These are phyloP conservation scores for Chamaetylas fuelleborni DNA, from an alignment of 2,113 vertebrate species.

Conservation along the genomic window DNA sequence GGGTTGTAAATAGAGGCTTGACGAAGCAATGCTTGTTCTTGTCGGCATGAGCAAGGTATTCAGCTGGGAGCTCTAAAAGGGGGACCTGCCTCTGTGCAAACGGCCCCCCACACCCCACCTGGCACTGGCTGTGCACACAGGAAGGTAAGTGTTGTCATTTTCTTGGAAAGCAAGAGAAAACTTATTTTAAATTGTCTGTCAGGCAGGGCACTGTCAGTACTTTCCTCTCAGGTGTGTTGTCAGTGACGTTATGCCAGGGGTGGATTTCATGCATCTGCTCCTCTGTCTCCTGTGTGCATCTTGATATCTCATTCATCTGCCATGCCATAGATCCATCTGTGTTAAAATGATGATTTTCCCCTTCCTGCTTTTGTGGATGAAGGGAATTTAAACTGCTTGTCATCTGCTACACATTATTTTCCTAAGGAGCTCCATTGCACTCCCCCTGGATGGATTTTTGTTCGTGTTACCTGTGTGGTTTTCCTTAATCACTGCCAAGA, in stretches of 20 bases:
- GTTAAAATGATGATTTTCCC: neutral
- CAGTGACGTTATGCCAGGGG: neutral
- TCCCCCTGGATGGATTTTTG: neutral
- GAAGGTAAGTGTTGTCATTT: slow-evolving; percentile 21
- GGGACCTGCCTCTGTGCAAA: neutral
- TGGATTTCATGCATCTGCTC: neutral
- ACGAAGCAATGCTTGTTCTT: neutral
- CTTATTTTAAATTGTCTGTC: neutral
- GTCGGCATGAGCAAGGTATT: neutral
- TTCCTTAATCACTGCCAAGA: neutral
- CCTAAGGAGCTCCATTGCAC: neutral
- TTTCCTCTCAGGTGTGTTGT: neutral
- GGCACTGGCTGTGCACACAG: neutral
- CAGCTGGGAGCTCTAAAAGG: neutral
- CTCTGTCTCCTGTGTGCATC: neutral
- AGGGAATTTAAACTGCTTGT: neutral
- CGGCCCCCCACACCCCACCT: neutral
- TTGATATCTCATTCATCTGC: neutral
- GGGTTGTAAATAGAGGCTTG: neutral
- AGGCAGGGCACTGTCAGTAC: neutral
- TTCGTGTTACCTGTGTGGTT: neutral
- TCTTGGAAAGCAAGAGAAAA: neutral
- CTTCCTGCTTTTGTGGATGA: neutral
- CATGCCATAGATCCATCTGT: neutral
- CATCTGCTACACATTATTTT: neutral